Conservation (phyloP, 2,888 invertebrate genomes). For the Stegana nigrithorax region DNA sequence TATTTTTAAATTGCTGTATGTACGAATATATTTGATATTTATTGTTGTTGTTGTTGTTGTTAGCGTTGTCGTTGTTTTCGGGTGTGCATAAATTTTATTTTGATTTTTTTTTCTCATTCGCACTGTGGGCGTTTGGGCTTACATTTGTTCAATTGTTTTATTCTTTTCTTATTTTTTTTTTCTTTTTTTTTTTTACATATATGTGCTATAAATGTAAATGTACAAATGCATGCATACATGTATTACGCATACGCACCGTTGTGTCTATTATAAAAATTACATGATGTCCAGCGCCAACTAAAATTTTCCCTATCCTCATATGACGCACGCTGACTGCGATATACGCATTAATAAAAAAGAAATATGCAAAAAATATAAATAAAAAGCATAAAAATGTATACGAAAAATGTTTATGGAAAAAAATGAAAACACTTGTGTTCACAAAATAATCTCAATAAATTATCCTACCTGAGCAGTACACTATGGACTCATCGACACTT, state of each 20-base stretch:
- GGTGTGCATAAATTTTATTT: too few species aligned
- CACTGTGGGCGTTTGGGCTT: neutral
- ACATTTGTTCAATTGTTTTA: neutral
- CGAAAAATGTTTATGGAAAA: neutral
- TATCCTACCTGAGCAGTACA: too few species aligned
- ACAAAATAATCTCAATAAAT: too few species aligned
- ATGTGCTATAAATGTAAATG: neutral
- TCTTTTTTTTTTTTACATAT: neutral
- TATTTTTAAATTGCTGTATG: constrained; percentile 1
- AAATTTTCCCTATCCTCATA: too few species aligned
- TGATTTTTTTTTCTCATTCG: constrained; percentile 3
- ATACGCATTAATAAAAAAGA: neutral
- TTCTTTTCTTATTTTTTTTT: too few species aligned
- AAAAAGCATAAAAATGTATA: neutral
- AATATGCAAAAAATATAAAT: neutral
- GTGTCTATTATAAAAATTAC: constrained; percentile 6
- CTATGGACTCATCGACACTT: neutral
- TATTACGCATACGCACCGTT: constrained; percentile 14
- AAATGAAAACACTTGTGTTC: neutral
- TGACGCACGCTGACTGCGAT: too few species aligned
- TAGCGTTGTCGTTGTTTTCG: too few species aligned
- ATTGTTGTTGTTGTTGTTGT: too few species aligned
- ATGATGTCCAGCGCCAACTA: neutral
- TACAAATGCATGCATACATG: neutral
- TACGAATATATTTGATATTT: constrained; percentile 11